Percentiles rank a stretch among this genome's conserved stretches.
These are phyloP conservation scores for Rhabditoides inermis DNA, from an alignment of 2,888 invertebrate genomes.

Conservation along the genomic window DNA sequence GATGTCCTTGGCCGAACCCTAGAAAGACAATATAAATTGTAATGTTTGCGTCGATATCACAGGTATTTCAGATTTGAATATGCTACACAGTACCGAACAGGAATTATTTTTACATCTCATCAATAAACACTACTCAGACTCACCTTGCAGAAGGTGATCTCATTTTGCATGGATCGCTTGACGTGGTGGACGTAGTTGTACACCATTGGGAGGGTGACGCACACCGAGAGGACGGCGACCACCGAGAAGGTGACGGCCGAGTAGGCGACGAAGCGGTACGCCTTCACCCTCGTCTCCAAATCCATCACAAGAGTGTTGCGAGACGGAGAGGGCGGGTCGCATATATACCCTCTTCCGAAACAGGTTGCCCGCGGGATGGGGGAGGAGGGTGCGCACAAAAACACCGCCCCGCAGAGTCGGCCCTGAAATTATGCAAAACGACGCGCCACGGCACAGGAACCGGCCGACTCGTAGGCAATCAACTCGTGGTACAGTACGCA, in stretches of 20 bases:
- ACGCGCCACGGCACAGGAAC: too few species aligned
- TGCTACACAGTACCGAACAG: background rate
- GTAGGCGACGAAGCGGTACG: slow-evolving; percentile 37
- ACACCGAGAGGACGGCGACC: slow-evolving; percentile 14
- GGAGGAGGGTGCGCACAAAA: background rate
- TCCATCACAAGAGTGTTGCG: slow-evolving; percentile 12
- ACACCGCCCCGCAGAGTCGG: background rate
- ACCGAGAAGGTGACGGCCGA: slow-evolving; percentile 36
- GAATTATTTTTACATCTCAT: background rate
- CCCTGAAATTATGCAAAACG: too few species aligned
- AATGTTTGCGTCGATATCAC: background rate
- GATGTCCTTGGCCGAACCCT: slow-evolving; percentile 36
- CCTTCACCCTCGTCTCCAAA: slow-evolving; percentile 28
- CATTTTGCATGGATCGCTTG: slow-evolving; percentile 24
- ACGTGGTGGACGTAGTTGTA: slow-evolving; percentile 35
- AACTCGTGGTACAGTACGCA: too few species aligned
- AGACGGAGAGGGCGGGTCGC: background rate
- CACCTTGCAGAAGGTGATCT: slow-evolving; percentile 25
- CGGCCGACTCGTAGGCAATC: too few species aligned
- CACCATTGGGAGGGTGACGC: slow-evolving; percentile 32
- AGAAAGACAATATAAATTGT: background rate
- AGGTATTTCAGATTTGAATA: background rate
- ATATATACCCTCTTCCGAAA: too few species aligned
- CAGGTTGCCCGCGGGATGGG: background rate
- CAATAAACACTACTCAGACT: background rate